Base-by-base conservation (phyloP, 2,797 vertebrate genomes). In the Silurus aristotelis region DNA sequence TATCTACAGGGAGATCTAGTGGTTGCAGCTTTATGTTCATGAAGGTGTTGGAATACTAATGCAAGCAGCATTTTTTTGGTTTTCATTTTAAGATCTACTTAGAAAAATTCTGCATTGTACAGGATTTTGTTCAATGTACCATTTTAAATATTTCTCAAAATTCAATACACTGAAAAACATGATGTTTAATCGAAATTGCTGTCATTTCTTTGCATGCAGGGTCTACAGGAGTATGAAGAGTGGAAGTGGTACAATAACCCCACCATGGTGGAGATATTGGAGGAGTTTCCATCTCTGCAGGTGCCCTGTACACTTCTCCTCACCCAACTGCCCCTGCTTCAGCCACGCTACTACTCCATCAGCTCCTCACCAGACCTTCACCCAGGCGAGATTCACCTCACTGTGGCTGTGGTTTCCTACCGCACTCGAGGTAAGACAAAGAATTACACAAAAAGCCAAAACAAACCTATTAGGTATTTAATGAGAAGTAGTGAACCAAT, bases 231-330 rank as follows among this genome's bases (percentile, higher is more conserved):
- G 88, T 99, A 99, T 0, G 98, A 99, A 89, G 96, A 99, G 84
- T 99, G 98, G 98, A 99, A 99, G 88, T 99, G 98, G 98, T 97
- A 95, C 91, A 99, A 97, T 91, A 99, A 97, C 83, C 95, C 97
- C 10, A 99, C 97, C 0, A 88, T 99, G 0, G 97, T 99, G 92
- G 98, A 99, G 93, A 96, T 98, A 67, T 90, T 99, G 89, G 96
- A 99, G 88, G 98, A 99, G 93, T 99, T 99, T 88, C 97, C 96
- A 0, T 99, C 98, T 0, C 92, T 99, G 91, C 97, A 98, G 95
- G 96, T 98, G 95, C 97, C 98, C 1, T 95, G 96, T 87, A 98
- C 97, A 0, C 94, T 99, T 90, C 96, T 99, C 73, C 95, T 99
- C 75, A 99, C 97, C 3, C 98, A 99, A 93, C 97, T 99, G 48